Evolutionary conservation across 1,140 invertebrate genomes (phyloP), one percentile per base, ranked within the genome.

Genomic region (Danaus melanippus): DNA sequence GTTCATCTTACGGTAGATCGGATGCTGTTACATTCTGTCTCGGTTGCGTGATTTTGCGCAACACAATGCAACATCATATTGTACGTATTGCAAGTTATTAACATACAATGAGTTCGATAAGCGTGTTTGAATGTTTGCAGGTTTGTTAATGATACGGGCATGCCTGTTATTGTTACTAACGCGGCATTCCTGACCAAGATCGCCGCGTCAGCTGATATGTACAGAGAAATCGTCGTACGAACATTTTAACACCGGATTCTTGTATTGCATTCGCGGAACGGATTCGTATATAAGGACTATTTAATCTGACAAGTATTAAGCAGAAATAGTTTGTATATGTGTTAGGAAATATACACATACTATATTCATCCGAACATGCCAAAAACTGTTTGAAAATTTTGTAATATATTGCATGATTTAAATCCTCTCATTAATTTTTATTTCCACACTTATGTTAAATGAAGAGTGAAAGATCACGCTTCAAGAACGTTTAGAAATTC

Each of bases 1-100:
- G 42, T 43, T 42, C 46, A 63, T 42, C 46, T 58, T 46, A 47
- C 47, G 46, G 58, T 60, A 59, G 59, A 71, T 69, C 60, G 59
- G 64, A 69, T 54, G 53, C 48, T 66, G 58, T 59, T 59, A 56
- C 58, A 65, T 63, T 53, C 49, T 49, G 63, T 53, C 58, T 46
- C 52, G 53, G 63, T 67, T 69, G 60, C 64, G 67, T 67, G 63
- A 49, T 52, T 53, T 70, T 64, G 60, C 69, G 71, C 69, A 71
- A 74, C 59, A 52, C 62, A 67, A 55, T 61, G 60, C 65, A 62
- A 66, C 62, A 58, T 62, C 64, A 67, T 69, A 74, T 69, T 67
- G 71, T 67, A 71, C 64, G 66, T 69, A 74, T 69, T 67, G 71
- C 68, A 71, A 61, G 60, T 53, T 50, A 77, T 78, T 75, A 66